Evolutionary conservation across 30 jellyfish, hydroid and myxozoan species (phyloP), one percentile per base, ranked within the genome.

Genomic region (Aurelia sp.): DNA sequence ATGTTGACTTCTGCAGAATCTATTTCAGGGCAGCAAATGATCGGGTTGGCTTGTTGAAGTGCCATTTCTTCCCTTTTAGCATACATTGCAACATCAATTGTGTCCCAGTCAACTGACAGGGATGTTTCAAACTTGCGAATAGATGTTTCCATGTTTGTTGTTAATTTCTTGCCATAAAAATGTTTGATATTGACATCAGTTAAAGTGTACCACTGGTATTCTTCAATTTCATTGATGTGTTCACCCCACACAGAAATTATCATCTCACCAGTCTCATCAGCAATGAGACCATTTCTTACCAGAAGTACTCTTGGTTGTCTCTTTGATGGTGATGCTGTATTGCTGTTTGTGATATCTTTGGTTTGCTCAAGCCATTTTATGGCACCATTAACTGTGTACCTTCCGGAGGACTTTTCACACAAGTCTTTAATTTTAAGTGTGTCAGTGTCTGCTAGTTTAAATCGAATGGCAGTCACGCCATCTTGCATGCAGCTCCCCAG

Each of bases 201-300:
- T 9, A 73, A 11, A 20, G 35, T 55, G 60, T 21, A 68, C 16
- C 60, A 58, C 55, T 15, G 23, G 59, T 68, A 15, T 68, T 73
- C 76, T 73, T 73, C 50, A 13, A 73, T 48, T 73, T 50, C 20
- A 35, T 73, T 74, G 48, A 73, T 73, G 67, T 33, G 71, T 11
- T 73, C 74, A 13, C 85, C 85, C 85, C 74, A 73, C 19, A 73
- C 37, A 13, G 85, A 47, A 13, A 73, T 16, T 16, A 47, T 9
- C 85, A 73, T 73, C 16, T 50, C 20, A 18, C 41, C 72, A 13
- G 75, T n/a, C 19, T 30, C 75, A 73, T 73, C 85, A 10, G 85
- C 70, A 73, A 73, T 73, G 17, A 73, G 20, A 19, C 76, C 85
- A 35, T 73, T 47, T 73, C 85, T 68, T 33, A 68, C 79, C 23